phyloP scores from a whole-genome alignment of 2,888 invertebrate species.

The Nemotelus nigrinus region DNA sequence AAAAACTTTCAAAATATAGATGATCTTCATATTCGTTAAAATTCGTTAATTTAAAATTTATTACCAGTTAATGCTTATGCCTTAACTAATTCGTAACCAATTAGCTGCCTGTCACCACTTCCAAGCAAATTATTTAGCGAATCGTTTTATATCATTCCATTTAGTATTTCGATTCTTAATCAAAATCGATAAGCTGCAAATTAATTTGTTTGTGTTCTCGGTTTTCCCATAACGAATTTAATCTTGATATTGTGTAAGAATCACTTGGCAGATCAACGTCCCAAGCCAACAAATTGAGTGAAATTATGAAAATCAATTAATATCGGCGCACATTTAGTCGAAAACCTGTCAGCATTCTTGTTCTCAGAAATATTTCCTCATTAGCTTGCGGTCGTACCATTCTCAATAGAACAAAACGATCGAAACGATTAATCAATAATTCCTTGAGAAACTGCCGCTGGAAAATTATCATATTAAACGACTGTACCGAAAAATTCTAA shows the following conservation, averaged over 20 bases:
- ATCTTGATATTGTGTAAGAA: background rate
- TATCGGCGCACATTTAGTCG: too few relatives aligned
- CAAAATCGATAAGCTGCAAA: slow-evolving; percentile 9
- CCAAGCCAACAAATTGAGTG: background rate
- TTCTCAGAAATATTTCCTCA: background rate
- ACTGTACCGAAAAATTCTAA: slow-evolving; percentile 28
- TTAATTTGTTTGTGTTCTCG: slow-evolving; percentile 2
- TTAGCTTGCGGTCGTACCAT: background rate
- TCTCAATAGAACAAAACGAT: background rate
- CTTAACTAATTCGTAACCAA: slow-evolving; percentile 5
- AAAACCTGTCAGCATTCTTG: background rate
- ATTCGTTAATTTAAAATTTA: background rate
- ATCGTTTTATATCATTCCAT: slow-evolving; percentile 2
- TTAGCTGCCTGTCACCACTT: slow-evolving; percentile 31
- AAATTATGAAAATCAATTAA: too few relatives aligned
- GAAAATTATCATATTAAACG: slow-evolving; percentile 28
- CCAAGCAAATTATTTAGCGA: background rate
- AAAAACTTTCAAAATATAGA: too few relatives aligned
- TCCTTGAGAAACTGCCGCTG: slow-evolving; percentile 6
- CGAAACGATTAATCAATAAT: slow-evolving; percentile 24
- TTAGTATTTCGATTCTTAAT: background rate
- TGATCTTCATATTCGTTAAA: too few relatives aligned
- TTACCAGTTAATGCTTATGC: slow-evolving; percentile 14
- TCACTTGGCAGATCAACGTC: slow-evolving; percentile 1
- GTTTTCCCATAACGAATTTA: slow-evolving; percentile 39